Evolutionary conservation across 2,113 vertebrate species (phyloP), one percentile per base, ranked within the genome.

Genomic region (Elachura formosa): DNA sequence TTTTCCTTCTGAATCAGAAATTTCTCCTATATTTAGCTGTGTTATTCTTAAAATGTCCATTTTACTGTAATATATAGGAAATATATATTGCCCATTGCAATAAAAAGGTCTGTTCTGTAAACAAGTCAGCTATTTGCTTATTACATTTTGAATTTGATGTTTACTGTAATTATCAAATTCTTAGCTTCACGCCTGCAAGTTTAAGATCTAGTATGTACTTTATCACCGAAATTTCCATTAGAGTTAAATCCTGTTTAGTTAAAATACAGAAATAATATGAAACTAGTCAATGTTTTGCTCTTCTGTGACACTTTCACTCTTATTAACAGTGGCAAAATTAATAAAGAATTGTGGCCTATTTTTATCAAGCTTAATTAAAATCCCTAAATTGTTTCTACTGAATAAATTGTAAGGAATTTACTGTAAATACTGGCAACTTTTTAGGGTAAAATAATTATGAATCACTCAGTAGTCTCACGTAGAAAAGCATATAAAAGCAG

Each of bases 291-390:
- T 25, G 2, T 75, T 95, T 87, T 78, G 12, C 22, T 29, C 2
- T 84, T 92, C 43, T 87, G 25, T 67, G 58, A 20, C 23, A 52
- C 11, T 71, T 18, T 48, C 6, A 14, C 12, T 77, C 22, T 49
- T 45, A 79, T 46, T 69, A 73, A 38, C 0, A 12, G 31, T 66
- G 41, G 33, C 69, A 96, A 95, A 87, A 89, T 91, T 92, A 87
- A 82, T 80, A 49, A 61, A 68, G 40, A 55, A 5, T 62, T 54
- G 23, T 87, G 84, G 29, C 34, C 38, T 66, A 15, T 45, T 94
- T 92, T 94, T 75, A 73, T 43, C 17, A 66, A 66, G 14, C 18
- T 85, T 87, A 82, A 92, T 94, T 96, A 71, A 69, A 96, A 85
- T 62, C 26, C 11, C 22, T 82, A n/a, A 33, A 40, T 72, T 95